A percentile compares a stretch with the other conserved stretches of the same genome.
Conservation (phyloP, 2,113 vertebrate species). For the Shinisaurus crocodilurus region DNA sequence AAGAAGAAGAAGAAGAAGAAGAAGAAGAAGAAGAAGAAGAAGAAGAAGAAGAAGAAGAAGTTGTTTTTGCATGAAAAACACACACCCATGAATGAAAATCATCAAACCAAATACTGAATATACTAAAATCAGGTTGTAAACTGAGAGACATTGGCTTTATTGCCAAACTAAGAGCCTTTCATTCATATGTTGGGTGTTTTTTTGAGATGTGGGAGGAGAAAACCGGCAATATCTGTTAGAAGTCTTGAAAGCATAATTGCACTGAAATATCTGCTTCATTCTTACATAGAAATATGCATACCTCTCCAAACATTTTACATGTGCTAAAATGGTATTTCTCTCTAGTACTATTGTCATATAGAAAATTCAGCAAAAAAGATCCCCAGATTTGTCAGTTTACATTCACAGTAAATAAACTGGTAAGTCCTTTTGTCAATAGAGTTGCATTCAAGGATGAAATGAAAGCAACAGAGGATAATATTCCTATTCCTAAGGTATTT, state of each 20-base stretch:
- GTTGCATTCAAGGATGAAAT: conserved; percentile 42
- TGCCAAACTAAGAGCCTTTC: conserved; percentile 52
- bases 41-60: too few relatives aligned
- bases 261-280: conserved; percentile 62
- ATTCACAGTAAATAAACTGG: conserved; percentile 45
- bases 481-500: conserved; percentile 27
- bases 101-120: conserved; percentile 39
- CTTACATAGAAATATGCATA: conserved; percentile 57
- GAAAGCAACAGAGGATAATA: conserved; percentile 46
- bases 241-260: conserved; percentile 51
- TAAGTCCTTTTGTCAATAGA: conserved; percentile 49
- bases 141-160: conserved; percentile 45
- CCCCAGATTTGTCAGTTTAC: conserved; percentile 46
- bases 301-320: conserved; percentile 51
- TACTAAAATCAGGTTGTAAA: conserved; percentile 49
- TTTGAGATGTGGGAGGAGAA: not conserved
- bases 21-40: too few relatives aligned
- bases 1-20: too few relatives aligned
- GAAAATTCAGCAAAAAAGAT: conserved; percentile 29
- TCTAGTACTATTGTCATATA: conserved; percentile 38
- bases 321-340: conserved; percentile 44
- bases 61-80: conserved; percentile 24
- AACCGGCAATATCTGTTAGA: not conserved
- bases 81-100: conserved; percentile 35
- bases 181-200: not conserved